A percentile compares a stretch with the other conserved stretches of the same genome.
Conservation (phyloP, 2,888 invertebrate species). For the Drosophila borborema region DNA sequence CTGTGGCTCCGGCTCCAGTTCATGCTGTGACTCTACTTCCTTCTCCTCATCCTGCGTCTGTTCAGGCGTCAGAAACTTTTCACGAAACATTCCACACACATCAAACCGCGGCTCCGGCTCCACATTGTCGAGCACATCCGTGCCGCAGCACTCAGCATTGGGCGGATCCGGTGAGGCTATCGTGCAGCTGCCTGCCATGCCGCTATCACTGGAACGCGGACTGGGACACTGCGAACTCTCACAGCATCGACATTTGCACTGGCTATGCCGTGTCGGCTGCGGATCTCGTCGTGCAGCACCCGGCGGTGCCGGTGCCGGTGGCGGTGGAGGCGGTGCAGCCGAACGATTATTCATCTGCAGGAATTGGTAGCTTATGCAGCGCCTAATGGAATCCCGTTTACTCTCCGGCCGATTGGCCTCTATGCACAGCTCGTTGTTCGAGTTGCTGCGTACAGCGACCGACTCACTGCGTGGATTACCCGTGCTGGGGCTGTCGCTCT, state of each 20-base stretch:
- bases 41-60: slow-evolving; percentile 61
- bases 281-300: slow-evolving; percentile 25
- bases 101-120: slow-evolving; percentile 81
- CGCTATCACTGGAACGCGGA: slow-evolving; percentile 91
- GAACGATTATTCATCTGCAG: slow-evolving; percentile 80
- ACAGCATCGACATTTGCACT: slow-evolving; percentile 87
- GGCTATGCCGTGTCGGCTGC: slow-evolving; percentile 39
- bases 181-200: slow-evolving; percentile 93
- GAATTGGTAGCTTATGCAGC: slow-evolving; percentile 86
- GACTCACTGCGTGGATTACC: slow-evolving; percentile 39
- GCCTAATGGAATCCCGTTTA: slow-evolving; percentile 81
- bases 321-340: slow-evolving; percentile 19
- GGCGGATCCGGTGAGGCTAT: slow-evolving; percentile 90
- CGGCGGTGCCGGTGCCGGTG: slow-evolving; percentile 19
- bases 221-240: slow-evolving; percentile 88
- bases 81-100: slow-evolving; percentile 84
- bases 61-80: slow-evolving; percentile 82
- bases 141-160: slow-evolving; percentile 58
- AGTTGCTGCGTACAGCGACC: slow-evolving; percentile 45
- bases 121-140: slow-evolving; percentile 60
- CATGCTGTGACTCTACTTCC: neutral
- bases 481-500: slow-evolving; percentile 53
- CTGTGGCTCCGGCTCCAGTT: slow-evolving; percentile 16
- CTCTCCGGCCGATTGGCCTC: slow-evolving; percentile 41
- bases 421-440: slow-evolving; percentile 74